Base-by-base conservation (phyloP, 2,113 vertebrate species). In the Clinocottus analis region DNA sequence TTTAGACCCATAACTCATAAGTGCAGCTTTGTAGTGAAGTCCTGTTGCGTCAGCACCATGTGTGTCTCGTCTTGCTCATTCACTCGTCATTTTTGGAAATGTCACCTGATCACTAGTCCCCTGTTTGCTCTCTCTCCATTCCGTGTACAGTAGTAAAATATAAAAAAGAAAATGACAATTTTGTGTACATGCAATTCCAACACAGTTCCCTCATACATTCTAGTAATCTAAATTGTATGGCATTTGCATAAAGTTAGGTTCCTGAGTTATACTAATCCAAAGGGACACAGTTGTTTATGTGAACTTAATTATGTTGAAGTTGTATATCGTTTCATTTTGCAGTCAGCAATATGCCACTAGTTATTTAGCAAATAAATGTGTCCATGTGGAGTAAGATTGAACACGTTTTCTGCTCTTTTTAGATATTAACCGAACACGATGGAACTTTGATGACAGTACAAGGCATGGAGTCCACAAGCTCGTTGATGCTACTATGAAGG, bases 401-500 rank as follows among this genome's bases (percentile, higher is more conserved):
- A 23, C 14, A 9, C 82, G 37, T 71, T 53, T 41, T 88, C 43
- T 87, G 23, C 70, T 89, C 59, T 73, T 45, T 68, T 70, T 49
- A 94, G 93, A 84, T 93, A 92, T 66, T 94, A 83, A 93, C 76
- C 71, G 31, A 64, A 60, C 55, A 33, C 4, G 29, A 43, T 31
- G 71, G 35, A 62, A 51, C 43, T 31, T 64, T 13, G 7, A 17
- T 72, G 82, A 76, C 31, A 25, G 59, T 63, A 55, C 58, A n/a
- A 23, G 39, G 31, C 71, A 59, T 21, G 59, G 53, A 65, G 21
- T 66, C 21, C 58, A 41, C 55, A 14, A 47, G 29, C 47, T 72
- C 43, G 72, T 53, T 70, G 37, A 7, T 58, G 66, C 49, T 82
- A 49, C 37, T 43, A 19, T 72, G 68, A 87, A 77, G 73, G 69